These are phyloP conservation scores for Ctenicera cuprea DNA, from an alignment of 2,888 invertebrate species.

Conservation along the genomic window DNA sequence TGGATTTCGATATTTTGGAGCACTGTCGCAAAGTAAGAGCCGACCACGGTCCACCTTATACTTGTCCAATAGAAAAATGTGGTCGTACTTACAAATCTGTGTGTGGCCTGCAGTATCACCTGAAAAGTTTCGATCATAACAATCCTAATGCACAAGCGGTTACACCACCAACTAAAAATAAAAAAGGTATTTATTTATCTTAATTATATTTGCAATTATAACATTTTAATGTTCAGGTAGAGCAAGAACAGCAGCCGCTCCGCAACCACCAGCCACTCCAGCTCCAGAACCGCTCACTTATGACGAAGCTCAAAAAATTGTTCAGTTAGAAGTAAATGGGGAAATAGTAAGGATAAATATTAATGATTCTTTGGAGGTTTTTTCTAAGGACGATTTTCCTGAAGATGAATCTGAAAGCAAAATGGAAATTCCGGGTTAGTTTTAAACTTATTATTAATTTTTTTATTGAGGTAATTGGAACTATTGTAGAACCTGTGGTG, in stretches of 20 bases:
- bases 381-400: constrained; percentile 80
- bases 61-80: constrained; percentile 90
- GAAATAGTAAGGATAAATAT: constrained; percentile 73
- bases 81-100: constrained; percentile 91
- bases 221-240: constrained; percentile 29
- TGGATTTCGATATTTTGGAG: constrained; percentile 90
- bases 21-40: constrained; percentile 89
- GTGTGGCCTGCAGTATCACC: constrained; percentile 89
- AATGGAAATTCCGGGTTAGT: constrained; percentile 62
- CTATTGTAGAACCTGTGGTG: constrained; percentile 67
- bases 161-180: constrained; percentile 75
- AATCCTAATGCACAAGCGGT: constrained; percentile 82
- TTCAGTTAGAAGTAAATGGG: constrained; percentile 91
- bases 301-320: constrained; percentile 89
- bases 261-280: constrained; percentile 67
- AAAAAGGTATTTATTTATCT: constrained; percentile 72
- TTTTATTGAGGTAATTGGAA: background rate
- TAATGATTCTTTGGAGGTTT: constrained; percentile 80
- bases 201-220: background rate
- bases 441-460: background rate
- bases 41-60: constrained; percentile 89
- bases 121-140: constrained; percentile 90
- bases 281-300: constrained; percentile 84
- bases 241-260: constrained; percentile 20
- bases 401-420: constrained; percentile 72